Base-by-base conservation (phyloP, 2,113 vertebrate species). In the Semicossyphus pulcher region DNA sequence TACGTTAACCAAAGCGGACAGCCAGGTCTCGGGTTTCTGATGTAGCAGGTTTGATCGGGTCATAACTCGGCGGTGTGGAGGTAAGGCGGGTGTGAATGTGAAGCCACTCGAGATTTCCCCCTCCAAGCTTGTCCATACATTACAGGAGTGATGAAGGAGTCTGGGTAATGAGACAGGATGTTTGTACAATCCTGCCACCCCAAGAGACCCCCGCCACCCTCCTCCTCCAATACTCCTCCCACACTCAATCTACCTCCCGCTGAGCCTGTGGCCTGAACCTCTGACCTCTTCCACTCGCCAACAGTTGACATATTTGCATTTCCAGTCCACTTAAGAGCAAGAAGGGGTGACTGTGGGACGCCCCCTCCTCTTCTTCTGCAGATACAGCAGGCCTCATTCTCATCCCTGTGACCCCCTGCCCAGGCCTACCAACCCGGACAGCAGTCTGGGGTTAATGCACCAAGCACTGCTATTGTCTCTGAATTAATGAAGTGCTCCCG, bases 221-320 rank as follows among this genome's bases (percentile, higher is more conserved):
- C 59, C 72, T 58, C 48, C 80, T 31, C 73, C 25, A 36, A 54
- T 68, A 25, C 78, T n/a, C 75, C 70, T 67, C 72, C 71, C 47
- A 47, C 48, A 61, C 68, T 84, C 72, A 83, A 61, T 89, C 83
- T 82, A 87, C 80, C 86, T 44, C 89, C 85, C 4, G 63, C 89
- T 78, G 89, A 69, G 86, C 32, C 32, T 10, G 10, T 71, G 81
- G 75, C 78, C 73, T 92, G 89, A 93, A 87, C 90, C 81, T 36
- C 45, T 89, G 88, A 93, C 92, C 90, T 75, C 72, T 75, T 73
- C 85, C 78, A 78, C 87, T 92, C 71, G 28, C 86, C 90, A 91
- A 80, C 87, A 92, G 81, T 89, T 86, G 76, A 80, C 70, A 70
- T 83, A 92, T 93, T 93, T 93, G 88, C 90, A 93, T 93, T 89